Conservation (phyloP, 1,140 invertebrate genomes). For the Magallana angulata region DNA sequence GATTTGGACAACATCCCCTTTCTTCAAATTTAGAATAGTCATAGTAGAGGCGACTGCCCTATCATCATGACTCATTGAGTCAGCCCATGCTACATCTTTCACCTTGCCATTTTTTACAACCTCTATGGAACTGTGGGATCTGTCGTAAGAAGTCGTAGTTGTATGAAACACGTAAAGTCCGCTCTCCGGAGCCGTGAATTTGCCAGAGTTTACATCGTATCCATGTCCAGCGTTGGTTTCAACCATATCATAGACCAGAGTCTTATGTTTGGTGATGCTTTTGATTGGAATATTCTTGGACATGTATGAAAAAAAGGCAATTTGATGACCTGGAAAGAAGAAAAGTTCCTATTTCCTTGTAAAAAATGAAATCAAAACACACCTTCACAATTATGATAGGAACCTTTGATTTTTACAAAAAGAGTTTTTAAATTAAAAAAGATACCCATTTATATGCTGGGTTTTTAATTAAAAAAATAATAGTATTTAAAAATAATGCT, state of each 20-base stretch:
- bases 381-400: no score
- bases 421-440: no score
- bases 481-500: no score
- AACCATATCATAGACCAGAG: slow-evolving; percentile 45
- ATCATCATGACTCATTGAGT: slow-evolving; percentile 7
- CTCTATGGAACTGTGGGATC: not conserved
- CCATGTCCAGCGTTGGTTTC: slow-evolving; percentile 48
- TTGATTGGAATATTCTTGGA: not conserved
- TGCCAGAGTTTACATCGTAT: slow-evolving; percentile 45
- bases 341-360: no score
- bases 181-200: slow-evolving; percentile 36
- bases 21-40: not conserved
- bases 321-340: not conserved
- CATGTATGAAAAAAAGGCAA: slow-evolving; percentile 20
- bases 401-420: no score
- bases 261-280: slow-evolving; percentile 12
- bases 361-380: no score
- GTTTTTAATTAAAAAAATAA: no score
- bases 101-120: slow-evolving; percentile 6
- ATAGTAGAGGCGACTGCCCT: not conserved
- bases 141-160: not conserved
- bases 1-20: not conserved
- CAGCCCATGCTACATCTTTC: slow-evolving; percentile 12
- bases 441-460: no score
- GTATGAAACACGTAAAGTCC: slow-evolving; percentile 51